Evolutionary conservation across 2,888 invertebrate species (phyloP).

Genomic region (Microctonus aethiopoides): DNA sequence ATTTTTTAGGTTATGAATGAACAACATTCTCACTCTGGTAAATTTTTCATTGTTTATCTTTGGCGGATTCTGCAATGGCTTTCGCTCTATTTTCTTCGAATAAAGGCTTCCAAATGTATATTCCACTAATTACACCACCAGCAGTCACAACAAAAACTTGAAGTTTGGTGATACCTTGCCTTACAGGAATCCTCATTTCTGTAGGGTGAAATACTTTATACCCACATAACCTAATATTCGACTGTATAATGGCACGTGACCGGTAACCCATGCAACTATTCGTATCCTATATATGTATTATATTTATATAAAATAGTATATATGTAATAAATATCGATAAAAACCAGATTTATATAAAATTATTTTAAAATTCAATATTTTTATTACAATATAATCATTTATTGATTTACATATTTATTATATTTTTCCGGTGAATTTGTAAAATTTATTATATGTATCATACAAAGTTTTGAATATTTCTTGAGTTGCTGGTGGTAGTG

Average conservation of each 20-base stretch:
- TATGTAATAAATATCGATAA: too few relatives aligned
- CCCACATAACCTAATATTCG: too few relatives aligned
- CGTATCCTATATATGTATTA: too few relatives aligned
- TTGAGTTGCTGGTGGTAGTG: slow-evolving; percentile 53
- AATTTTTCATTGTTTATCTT: not conserved
- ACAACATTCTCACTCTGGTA: not conserved
- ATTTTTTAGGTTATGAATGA: not conserved
- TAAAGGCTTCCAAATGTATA: slow-evolving; percentile 70
- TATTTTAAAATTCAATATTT: too few relatives aligned
- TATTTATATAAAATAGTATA: too few relatives aligned
- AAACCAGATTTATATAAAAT: too few relatives aligned
- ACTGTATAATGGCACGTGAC: too few relatives aligned
- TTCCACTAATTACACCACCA: slow-evolving; percentile 68
- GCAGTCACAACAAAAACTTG: slow-evolving; percentile 67
- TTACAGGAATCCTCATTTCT: slow-evolving; percentile 68
- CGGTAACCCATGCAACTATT: too few relatives aligned
- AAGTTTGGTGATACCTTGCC: slow-evolving; percentile 64
- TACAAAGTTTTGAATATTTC: slow-evolving; percentile 58
- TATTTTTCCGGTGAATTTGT: slow-evolving; percentile 62
- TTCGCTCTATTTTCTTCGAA: slow-evolving; percentile 49
- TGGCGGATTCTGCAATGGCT: not conserved
- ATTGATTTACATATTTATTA: slow-evolving; percentile 42
- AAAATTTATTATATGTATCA: slow-evolving; percentile 56
- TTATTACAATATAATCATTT: too few relatives aligned
- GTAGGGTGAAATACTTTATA: too few relatives aligned